A percentile compares a stretch with the other conserved stretches of the same genome.
Evolutionary conservation across 2,888 invertebrate species (phyloP).

Genomic region (Ypsolopha scabrella): DNA sequence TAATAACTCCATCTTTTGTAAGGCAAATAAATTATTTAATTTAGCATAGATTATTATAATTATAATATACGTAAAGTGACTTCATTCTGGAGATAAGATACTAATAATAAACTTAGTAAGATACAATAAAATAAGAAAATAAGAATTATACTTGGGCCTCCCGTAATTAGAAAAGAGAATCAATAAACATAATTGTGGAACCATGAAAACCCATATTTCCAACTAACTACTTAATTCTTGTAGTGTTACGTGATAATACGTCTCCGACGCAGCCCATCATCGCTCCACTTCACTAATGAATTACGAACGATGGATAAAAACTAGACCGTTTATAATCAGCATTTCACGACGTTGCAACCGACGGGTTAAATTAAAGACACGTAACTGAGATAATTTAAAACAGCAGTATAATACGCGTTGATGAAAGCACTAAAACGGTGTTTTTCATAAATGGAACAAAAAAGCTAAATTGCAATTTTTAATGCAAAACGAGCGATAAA

Average conservation of each 20-base stretch:
- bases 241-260: conserved; percentile 2
- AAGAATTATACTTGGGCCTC: conserved; percentile 5
- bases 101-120: too few species aligned
- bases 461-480: not conserved
- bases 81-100: too few species aligned
- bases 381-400: not conserved
- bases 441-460: too few species aligned
- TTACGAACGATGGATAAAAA: conserved; percentile 5
- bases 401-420: not conserved
- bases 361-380: not conserved
- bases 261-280: conserved; percentile 7
- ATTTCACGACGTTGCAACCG: not conserved
- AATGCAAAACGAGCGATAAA: conserved; percentile 4
- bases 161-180: not conserved
- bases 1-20: too few species aligned
- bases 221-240: conserved; percentile 7
- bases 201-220: conserved; percentile 10
- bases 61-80: too few species aligned
- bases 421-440: not conserved
- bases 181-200: not conserved
- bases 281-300: conserved; percentile 8
- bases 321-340: not conserved
- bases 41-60: too few species aligned
- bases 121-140: too few species aligned
- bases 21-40: too few species aligned